These are phyloP conservation scores for Caenorhabditis remanei DNA, from an alignment of 1,140 invertebrate genomes.

Conservation along the genomic window DNA sequence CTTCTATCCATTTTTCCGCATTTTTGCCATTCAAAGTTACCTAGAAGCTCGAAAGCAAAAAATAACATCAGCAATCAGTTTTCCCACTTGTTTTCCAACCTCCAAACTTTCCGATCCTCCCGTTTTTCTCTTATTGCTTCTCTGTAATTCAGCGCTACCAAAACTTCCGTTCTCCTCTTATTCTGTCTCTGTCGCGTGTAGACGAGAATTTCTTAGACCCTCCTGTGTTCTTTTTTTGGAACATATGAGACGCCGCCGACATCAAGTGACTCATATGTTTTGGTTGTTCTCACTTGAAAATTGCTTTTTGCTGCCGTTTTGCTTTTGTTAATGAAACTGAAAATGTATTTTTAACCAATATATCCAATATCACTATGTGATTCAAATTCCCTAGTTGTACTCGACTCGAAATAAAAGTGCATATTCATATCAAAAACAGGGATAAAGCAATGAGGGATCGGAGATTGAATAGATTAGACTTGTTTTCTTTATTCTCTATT, in stretches of 20 bases:
- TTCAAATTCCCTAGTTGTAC: background rate
- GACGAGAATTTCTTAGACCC: background rate
- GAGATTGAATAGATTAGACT: background rate
- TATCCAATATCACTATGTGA: background rate
- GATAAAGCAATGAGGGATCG: background rate
- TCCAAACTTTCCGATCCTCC: background rate
- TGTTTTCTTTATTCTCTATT: background rate
- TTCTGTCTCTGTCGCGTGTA: background rate
- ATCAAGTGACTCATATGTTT: constrained; percentile 1
- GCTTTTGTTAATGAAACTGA: background rate
- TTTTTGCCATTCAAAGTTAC: background rate
- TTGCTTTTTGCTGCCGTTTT: too few species aligned
- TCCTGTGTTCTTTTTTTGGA: background rate
- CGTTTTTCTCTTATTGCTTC: background rate
- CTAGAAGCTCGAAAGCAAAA: background rate
- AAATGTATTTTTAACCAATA: background rate
- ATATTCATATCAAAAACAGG: background rate
- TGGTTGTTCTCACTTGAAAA: background rate
- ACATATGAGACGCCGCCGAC: background rate
- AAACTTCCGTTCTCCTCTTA: background rate
- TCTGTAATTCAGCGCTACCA: background rate
- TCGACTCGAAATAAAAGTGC: background rate
- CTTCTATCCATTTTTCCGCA: background rate
- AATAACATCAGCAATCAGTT: background rate
- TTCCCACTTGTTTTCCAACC: background rate